These are phyloP conservation scores for Drosophila kuntzei DNA, from an alignment of 2,888 invertebrate genomes.

Conservation along the genomic window DNA sequence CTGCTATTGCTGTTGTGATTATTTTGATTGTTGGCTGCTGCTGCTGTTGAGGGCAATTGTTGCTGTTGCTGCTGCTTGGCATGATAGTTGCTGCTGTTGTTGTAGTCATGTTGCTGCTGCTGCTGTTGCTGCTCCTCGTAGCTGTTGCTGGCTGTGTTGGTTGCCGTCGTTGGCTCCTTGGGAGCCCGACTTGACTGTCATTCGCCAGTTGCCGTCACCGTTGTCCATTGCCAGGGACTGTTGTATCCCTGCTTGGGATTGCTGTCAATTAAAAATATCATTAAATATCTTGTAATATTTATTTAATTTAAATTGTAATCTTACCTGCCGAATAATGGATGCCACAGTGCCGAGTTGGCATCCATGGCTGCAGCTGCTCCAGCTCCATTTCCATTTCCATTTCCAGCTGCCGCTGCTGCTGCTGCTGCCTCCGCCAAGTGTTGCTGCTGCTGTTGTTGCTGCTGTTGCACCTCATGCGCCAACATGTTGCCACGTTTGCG, in stretches of 20 bases:
- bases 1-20: constrained; percentile 63
- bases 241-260: constrained; percentile 85
- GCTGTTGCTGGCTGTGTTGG: constrained; percentile 56
- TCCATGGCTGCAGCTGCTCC: constrained; percentile 85
- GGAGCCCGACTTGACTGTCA: constrained; percentile 86
- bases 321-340: constrained; percentile 95
- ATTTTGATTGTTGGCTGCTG: constrained; percentile 51
- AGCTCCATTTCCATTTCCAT: too few species aligned
- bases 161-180: constrained; percentile 83
- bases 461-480: constrained; percentile 62
- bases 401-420: constrained; percentile 54
- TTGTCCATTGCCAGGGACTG: constrained; percentile 88
- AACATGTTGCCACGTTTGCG: constrained; percentile 70
- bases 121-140: constrained; percentile 42
- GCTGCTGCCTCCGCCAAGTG: constrained; percentile 64
- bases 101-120: constrained; percentile 58
- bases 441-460: constrained; percentile 59
- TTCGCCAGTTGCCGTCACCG: constrained; percentile 87
- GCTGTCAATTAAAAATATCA: constrained; percentile 56
- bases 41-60: constrained; percentile 39
- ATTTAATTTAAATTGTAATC: too few species aligned
- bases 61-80: constrained; percentile 31
- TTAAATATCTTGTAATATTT: too few species aligned
- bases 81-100: constrained; percentile 40
- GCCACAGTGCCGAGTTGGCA: constrained; percentile 91